A percentile compares a stretch with the other conserved stretches of the same genome.
These are phyloP conservation scores for Probosciger aterrimus DNA, from an alignment of 2,113 vertebrate genomes.

Conservation along the genomic window DNA sequence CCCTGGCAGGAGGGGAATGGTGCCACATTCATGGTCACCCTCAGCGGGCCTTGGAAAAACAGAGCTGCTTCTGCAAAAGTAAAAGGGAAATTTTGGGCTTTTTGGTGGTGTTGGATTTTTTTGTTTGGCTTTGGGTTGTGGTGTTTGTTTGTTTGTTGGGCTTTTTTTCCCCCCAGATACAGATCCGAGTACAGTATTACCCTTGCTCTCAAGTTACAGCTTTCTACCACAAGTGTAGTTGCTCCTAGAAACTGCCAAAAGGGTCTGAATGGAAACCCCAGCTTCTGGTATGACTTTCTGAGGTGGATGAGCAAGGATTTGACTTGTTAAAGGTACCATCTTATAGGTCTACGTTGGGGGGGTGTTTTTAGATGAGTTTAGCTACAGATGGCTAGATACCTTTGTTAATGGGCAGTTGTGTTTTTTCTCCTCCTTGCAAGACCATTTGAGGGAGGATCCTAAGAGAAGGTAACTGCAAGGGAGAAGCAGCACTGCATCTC, in stretches of 20 bases:
- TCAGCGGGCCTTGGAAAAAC: background rate
- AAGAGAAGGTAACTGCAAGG: background rate
- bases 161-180: background rate
- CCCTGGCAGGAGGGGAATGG: background rate
- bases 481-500: background rate
- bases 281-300: background rate
- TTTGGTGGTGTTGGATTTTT: fast-evolving
- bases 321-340: background rate
- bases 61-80: background rate
- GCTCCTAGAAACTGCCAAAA: background rate
- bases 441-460: background rate
- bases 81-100: background rate
- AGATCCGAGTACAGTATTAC: background rate
- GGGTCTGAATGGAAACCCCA: background rate
- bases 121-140: background rate
- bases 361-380: background rate
- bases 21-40: fast-evolving
- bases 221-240: background rate
- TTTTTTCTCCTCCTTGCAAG: background rate
- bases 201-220: background rate
- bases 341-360: fast-evolving
- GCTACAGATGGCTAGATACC: background rate
- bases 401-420: background rate
- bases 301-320: background rate
- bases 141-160: background rate